phyloP scores from a whole-genome alignment of 2,888 invertebrate genomes.

The Scrobipalpa costella region DNA sequence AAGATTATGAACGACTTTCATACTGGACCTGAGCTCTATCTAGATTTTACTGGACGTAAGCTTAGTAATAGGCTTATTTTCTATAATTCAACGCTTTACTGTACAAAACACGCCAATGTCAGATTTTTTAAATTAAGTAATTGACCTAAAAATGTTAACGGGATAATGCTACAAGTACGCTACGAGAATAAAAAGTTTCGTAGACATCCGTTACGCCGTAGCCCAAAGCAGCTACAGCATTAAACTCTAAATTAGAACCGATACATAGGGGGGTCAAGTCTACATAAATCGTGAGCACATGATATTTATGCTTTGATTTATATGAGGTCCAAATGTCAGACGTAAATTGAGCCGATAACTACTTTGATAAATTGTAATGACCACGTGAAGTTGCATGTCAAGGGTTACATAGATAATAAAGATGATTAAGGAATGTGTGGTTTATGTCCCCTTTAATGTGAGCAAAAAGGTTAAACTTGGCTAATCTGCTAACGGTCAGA shows the following conservation, averaged over 20 bases:
- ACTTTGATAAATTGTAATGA: constrained; percentile 14
- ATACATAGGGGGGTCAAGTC: not conserved
- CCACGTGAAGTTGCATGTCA: constrained; percentile 16
- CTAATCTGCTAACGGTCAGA: not conserved
- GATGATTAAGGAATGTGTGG: not conserved
- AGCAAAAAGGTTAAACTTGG: not conserved
- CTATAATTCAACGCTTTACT: no score
- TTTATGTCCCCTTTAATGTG: not conserved
- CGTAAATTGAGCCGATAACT: constrained; percentile 11
- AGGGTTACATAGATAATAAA: constrained; percentile 15
- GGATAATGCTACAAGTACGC: not conserved
- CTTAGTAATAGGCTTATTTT: no score
- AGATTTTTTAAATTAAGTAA: no score
- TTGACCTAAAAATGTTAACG: no score
- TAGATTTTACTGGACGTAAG: no score
- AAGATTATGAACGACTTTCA: no score
- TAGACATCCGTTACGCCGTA: not conserved
- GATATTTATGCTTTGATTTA: constrained; percentile 9
- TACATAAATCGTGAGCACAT: not conserved
- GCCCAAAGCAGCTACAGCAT: not conserved
- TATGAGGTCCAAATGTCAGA: constrained; percentile 12
- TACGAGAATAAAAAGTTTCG: not conserved
- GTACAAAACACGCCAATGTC: no score
- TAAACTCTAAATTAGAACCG: not conserved
- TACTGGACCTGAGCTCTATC: no score